Evolutionary conservation across 2,888 invertebrate genomes (phyloP), one percentile per base, ranked within the genome.

Genomic region (Prosapia bicincta): DNA sequence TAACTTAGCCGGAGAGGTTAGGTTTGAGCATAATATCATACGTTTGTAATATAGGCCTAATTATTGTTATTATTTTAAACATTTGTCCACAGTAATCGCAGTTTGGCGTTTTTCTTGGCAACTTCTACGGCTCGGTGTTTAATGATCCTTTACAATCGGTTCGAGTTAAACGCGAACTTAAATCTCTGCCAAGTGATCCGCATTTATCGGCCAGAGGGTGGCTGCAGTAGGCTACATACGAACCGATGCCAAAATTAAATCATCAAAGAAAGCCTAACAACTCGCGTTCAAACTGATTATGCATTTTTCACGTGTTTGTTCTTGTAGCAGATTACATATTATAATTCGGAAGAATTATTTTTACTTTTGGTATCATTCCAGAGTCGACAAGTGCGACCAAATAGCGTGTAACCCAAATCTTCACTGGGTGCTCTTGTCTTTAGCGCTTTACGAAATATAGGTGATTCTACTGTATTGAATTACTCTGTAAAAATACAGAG

Each of bases 141-240:
- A 54, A 54, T 54, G 54, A 54, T 54, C 54, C 54, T 54, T 54
- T 54, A 54, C 54, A 54, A 54, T 54, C 54, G 54, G 54, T 54
- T 54, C 20, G 7, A 54, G 54, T 54, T 54, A 54, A 20, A 13
- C 54, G 20, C 54, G 54, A 54, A 54, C 20, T 54, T 54, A 54
- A 54, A 54, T n/a, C 54, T 54, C 54, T 20, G 54, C 54, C 54
- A 54, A 54, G 3, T 20, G 54, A 20, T 54, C 20, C 54, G 54
- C 13, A 20, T 54, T 20, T 20, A 54, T 54, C 54, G 54, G 20
- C 20, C 20, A 3, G 20, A 54, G 54, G 54, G 54, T 54, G 54
- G 54, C 54, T 54, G 54, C 54, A 20, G 38, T n/a, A 6, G 30
- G 30, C 30, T 54, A 54, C 54, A 20, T 20, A 54, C n/a, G 20